Conservation (phyloP, 2,888 invertebrate species). For the Epinotia demarniana region DNA sequence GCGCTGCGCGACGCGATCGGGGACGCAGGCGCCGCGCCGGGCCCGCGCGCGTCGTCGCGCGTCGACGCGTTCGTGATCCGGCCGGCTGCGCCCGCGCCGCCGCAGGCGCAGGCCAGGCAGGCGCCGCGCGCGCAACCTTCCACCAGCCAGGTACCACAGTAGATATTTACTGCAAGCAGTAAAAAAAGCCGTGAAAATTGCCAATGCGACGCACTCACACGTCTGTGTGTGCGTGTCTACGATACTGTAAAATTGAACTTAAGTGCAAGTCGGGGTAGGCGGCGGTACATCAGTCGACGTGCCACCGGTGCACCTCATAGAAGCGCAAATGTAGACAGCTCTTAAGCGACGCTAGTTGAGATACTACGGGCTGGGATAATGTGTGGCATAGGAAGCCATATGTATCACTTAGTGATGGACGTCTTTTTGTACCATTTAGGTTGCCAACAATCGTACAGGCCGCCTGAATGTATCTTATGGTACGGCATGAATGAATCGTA, state of each 20-base stretch:
- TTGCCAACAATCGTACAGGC: too few relatives aligned
- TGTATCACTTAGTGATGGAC: neutral
- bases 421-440: neutral
- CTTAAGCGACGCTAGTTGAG: too few relatives aligned
- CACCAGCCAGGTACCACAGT: slow-evolving; percentile 34
- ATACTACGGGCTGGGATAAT: neutral
- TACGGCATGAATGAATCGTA: too few relatives aligned
- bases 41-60: slow-evolving; percentile 70
- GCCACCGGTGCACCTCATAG: too few relatives aligned
- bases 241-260: too few relatives aligned
- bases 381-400: neutral
- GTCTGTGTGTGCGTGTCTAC: too few relatives aligned
- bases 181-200: too few relatives aligned
- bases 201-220: too few relatives aligned
- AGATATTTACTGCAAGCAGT: slow-evolving; percentile 13
- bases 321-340: too few relatives aligned
- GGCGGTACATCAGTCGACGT: too few relatives aligned
- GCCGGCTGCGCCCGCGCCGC: slow-evolving; percentile 62
- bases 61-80: slow-evolving; percentile 78
- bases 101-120: slow-evolving; percentile 53
- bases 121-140: slow-evolving; percentile 55
- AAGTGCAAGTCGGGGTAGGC: too few relatives aligned
- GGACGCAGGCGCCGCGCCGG: slow-evolving; percentile 76
- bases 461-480: too few relatives aligned
- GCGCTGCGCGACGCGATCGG: slow-evolving; percentile 78